phyloP scores from a whole-genome alignment of 2,888 invertebrate genomes.

The Acheta domesticus region DNA sequence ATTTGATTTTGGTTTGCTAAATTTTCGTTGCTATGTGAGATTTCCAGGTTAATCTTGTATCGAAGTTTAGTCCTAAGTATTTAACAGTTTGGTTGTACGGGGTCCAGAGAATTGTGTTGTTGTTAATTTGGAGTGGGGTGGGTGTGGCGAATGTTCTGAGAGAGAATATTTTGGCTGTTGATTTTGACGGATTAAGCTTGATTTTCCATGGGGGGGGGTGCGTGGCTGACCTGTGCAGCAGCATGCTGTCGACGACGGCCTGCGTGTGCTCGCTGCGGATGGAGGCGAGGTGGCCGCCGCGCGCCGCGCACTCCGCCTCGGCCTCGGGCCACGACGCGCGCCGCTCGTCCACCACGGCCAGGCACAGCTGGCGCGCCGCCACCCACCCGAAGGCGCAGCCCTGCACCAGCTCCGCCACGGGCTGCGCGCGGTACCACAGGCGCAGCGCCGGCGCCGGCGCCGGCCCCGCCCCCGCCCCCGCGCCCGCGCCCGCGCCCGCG shows the following conservation, averaged over 20 bases:
- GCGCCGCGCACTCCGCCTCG: conserved; percentile 60
- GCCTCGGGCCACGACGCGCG: conserved; percentile 64
- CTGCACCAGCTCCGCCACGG: conserved; percentile 59
- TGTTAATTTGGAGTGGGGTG: no score
- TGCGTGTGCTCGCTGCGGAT: conserved; percentile 63
- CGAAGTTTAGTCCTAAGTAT: no score
- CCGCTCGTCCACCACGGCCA: conserved; percentile 57
- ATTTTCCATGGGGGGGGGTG: no score
- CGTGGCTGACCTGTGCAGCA: conserved; percentile 59
- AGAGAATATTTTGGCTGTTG: no score
- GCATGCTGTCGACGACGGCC: conserved; percentile 59
- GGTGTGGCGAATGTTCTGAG: no score
- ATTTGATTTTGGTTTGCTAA: no score
- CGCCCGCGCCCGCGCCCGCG: no score
- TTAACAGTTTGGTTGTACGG: no score
- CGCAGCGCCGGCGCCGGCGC: conserved; percentile 25
- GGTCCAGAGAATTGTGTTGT: no score
- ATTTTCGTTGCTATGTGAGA: no score
- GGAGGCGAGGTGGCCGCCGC: conserved; percentile 65
- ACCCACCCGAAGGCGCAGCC: conserved; percentile 72
- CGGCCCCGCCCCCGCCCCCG: neutral
- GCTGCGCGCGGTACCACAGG: conserved; percentile 50
- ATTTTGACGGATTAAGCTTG: no score
- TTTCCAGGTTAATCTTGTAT: no score
- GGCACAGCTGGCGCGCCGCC: conserved; percentile 62